A percentile compares a stretch with the other conserved stretches of the same genome.
Conservation (phyloP, 2,888 invertebrate species). For the Nezara viridula region DNA sequence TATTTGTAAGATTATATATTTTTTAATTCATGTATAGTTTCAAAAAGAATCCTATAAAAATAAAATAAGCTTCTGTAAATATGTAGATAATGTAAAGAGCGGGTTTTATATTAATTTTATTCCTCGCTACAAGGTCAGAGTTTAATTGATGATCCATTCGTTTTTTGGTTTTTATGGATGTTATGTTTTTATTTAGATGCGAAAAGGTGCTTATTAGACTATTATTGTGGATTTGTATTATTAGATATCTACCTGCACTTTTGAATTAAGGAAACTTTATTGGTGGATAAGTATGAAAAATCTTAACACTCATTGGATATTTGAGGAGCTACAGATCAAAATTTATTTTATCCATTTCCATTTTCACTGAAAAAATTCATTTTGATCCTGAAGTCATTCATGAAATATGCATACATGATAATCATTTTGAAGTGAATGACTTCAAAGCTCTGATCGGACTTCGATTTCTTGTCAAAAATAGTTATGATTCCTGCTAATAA, state of each 20-base stretch:
- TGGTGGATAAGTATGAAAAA: background rate
- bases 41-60: background rate
- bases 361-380: no score
- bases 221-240: background rate
- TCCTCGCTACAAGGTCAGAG: background rate
- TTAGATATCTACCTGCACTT: background rate
- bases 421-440: no score
- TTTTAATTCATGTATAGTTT: conserved; percentile 48
- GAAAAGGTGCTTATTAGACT: background rate
- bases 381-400: no score
- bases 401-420: no score
- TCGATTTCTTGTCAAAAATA: no score
- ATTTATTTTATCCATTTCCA: no score
- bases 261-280: background rate
- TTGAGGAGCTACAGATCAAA: background rate
- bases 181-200: background rate
- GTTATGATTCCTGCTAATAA: no score
- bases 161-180: background rate
- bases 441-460: no score
- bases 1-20: conserved; percentile 26
- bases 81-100: conserved; percentile 54
- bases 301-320: background rate
- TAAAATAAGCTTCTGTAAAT: conserved; percentile 33
- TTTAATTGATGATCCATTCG: background rate
- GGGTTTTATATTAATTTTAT: conserved; percentile 35